These are phyloP conservation scores for Hydra vulgaris DNA, from an alignment of 30 jellyfish, hydroid and myxozoan genomes.

Conservation along the genomic window DNA sequence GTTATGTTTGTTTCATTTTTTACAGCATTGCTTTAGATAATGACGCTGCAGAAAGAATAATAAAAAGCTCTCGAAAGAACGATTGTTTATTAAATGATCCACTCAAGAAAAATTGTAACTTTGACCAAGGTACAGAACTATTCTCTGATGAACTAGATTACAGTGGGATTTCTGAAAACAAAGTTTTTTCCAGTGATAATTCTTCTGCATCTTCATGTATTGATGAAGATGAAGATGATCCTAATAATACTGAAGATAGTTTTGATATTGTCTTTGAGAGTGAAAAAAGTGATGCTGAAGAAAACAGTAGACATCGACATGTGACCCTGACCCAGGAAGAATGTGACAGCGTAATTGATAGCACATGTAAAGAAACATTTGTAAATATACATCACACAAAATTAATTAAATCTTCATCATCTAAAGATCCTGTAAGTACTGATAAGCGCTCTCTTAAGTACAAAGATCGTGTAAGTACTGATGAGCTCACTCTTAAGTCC, in stretches of 20 bases:
- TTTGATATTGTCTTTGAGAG: slow-evolving; percentile 51
- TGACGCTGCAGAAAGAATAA: neutral
- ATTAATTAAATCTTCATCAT: neutral
- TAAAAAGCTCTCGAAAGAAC: neutral
- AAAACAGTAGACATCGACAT: neutral
- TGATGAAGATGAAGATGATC: neutral
- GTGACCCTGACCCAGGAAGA: neutral
- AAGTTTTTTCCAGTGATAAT: slow-evolving; percentile 49
- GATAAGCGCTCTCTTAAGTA: neutral
- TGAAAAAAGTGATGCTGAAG: neutral
- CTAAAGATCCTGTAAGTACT: neutral
- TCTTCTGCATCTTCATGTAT: slow-evolving; percentile 3
- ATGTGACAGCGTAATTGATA: neutral
- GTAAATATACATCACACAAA: neutral
- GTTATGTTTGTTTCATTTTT: no score
- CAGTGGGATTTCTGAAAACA: slow-evolving; percentile 40
- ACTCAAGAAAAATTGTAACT: slow-evolving; percentile 44
- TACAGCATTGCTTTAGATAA: no score
- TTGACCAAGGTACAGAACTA: slow-evolving; percentile 39
- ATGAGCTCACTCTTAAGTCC: neutral
- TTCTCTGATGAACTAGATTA: slow-evolving; percentile 23
- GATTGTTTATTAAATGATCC: slow-evolving; percentile 37
- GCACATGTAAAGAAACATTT: neutral
- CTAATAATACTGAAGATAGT: slow-evolving; percentile 32
- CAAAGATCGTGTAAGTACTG: neutral